phyloP scores from a whole-genome alignment of 2,113 vertebrate species.

The Poeciliopsis occidentalis region DNA sequence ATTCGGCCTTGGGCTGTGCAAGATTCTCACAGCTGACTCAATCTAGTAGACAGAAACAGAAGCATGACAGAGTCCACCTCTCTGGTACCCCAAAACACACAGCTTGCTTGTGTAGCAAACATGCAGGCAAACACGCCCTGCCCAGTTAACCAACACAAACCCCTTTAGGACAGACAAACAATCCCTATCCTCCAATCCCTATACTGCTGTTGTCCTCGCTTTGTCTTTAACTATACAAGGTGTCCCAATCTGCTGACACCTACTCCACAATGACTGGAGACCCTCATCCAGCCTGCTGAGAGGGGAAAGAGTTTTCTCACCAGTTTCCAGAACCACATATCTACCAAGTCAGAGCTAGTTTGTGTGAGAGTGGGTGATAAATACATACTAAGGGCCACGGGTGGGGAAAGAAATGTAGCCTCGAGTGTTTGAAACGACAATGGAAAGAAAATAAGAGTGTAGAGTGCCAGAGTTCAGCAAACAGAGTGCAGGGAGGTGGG shows the following conservation, averaged over 20 bases:
- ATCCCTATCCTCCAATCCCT: constrained; percentile 19
- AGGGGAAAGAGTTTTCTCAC: neutral
- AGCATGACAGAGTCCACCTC: constrained; percentile 47
- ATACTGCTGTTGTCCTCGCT: constrained; percentile 22
- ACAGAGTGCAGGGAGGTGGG: constrained; percentile 38
- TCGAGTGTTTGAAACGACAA: constrained; percentile 38
- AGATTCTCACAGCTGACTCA: constrained; percentile 38
- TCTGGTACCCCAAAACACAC: constrained; percentile 55
- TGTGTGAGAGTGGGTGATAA: constrained; percentile 23
- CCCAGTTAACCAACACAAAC: constrained; percentile 9
- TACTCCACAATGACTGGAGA: constrained; percentile 31
- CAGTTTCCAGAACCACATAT: constrained; percentile 2
- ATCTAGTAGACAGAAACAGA: constrained; percentile 29
- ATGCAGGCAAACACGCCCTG: constrained; percentile 32
- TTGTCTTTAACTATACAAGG: constrained; percentile 38
- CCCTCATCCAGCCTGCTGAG: constrained; percentile 7
- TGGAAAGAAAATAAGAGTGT: constrained; percentile 41
- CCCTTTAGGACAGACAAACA: constrained; percentile 49
- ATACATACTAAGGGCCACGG: constrained; percentile 17
- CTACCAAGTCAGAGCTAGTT: neutral
- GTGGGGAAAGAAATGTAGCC: constrained; percentile 19
- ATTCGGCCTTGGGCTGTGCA: constrained; percentile 47
- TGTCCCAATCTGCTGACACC: constrained; percentile 50
- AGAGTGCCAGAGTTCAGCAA: constrained; percentile 48
- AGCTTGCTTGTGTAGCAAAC: constrained; percentile 39